Base-by-base conservation (phyloP, 37 sponge, comb jelly and placozoan species). In the Oopsacas minuta region DNA sequence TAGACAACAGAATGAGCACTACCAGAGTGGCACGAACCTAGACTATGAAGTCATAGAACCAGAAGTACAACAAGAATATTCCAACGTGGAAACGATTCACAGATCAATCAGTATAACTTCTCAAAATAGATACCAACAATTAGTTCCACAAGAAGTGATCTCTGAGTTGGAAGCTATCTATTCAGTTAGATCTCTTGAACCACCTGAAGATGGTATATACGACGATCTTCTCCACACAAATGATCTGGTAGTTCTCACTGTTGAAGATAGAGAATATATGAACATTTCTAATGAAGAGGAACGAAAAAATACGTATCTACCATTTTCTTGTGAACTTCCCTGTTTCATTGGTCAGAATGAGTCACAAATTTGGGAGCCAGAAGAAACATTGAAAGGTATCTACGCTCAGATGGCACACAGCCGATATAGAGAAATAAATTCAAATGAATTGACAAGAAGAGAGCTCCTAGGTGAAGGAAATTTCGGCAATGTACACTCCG, bases 391-490 rank as follows among this genome's bases (percentile, higher is more conserved):
- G 75, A n/a, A 25, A 61, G 75, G 75, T 32, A 61, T 61, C 30
- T 61, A 61, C 30, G 22, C 75, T n/a, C 75, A 61, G 75, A 61
- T 61, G 75, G 75, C 75, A 5, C 17, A 61, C 32, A 61, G 28
- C 32, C 22, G 75, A 12, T 61, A 20, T n/a, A 61, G 75, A n/a
- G 75, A 61, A 12, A 61, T 61, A 61, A 61, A 61, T 34, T 3
- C 22, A 32, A 20, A 3, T 34, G 75, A 61, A 61, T 3, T 61
- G 22, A 61, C 75, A 34, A 61, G 7, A n/a, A 61, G 28, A 12
- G 75, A 61, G 28, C 30, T 61, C 20, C 75, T 61, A 61, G 75
- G 75, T 32, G 75, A 61, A 61, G 75, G 75, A 3, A 61, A 61
- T 34, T 61, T 61, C 30, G 75, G 75, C 5, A 5, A 61, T 61